A percentile compares a stretch with the other conserved stretches of the same genome.
phyloP scores from a whole-genome alignment of 2,888 invertebrate species.

The Aphidius colemani region DNA sequence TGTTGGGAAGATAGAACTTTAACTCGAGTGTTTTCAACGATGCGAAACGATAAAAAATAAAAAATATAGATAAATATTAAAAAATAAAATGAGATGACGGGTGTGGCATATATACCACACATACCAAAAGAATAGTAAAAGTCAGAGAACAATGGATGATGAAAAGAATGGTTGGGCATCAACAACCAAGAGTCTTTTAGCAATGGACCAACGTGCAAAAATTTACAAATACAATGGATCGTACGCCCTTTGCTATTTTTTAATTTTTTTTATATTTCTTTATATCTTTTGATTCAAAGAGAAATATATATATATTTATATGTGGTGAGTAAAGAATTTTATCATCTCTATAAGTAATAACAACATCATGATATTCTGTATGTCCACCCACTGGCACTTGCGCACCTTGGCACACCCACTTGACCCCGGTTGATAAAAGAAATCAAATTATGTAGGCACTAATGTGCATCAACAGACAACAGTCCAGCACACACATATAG shows the following conservation, averaged over 20 bases:
- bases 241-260: slow-evolving; percentile 36
- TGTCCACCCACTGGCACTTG: slow-evolving; percentile 43
- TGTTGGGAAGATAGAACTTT: background rate
- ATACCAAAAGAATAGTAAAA: slow-evolving; percentile 47
- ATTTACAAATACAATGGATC: slow-evolving; percentile 39
- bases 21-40: slow-evolving; percentile 18
- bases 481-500: slow-evolving; percentile 26
- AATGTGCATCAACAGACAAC: slow-evolving; percentile 38
- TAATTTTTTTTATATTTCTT: slow-evolving; percentile 29
- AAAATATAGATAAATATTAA: slow-evolving; percentile 5
- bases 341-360: slow-evolving; percentile 19
- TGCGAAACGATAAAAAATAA: slow-evolving; percentile 15
- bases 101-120: slow-evolving; percentile 32
- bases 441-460: slow-evolving; percentile 49
- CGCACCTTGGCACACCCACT: slow-evolving; percentile 47
- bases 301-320: too few species aligned
- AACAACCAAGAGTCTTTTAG: slow-evolving; percentile 38
- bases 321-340: slow-evolving; percentile 12
- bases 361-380: slow-evolving; percentile 27
- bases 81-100: slow-evolving; percentile 45
- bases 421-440: slow-evolving; percentile 45
- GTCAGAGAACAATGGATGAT: slow-evolving; percentile 53
- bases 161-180: slow-evolving; percentile 45
- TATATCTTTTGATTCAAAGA: slow-evolving; percentile 12
- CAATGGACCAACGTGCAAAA: slow-evolving; percentile 47